Percentiles rank a stretch among this genome's conserved stretches.
Conservation (phyloP, 2,888 invertebrate species). For the Drosophila kambysellisi region DNA sequence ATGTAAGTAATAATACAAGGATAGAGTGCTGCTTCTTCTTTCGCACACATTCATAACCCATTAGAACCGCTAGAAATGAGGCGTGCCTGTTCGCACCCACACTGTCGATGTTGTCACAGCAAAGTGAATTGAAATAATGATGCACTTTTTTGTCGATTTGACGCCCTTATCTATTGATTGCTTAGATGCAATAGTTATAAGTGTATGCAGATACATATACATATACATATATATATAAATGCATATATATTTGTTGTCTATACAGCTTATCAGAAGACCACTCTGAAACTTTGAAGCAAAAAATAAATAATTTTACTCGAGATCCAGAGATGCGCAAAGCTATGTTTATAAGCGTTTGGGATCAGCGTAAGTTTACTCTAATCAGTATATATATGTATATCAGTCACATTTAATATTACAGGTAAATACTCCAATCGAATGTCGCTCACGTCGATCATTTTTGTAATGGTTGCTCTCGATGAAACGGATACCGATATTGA, state of each 20-base stretch:
- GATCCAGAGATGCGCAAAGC: constrained; percentile 55
- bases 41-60: too few species aligned
- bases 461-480: constrained; percentile 75
- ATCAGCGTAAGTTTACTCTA: constrained; percentile 74
- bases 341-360: constrained; percentile 76
- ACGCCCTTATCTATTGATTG: too few species aligned
- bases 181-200: not conserved
- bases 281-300: constrained; percentile 41
- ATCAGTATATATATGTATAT: not conserved
- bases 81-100: too few species aligned
- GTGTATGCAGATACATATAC: not conserved
- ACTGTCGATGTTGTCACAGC: too few species aligned
- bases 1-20: constrained; percentile 35
- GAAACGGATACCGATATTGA: constrained; percentile 47
- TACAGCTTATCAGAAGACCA: constrained; percentile 63
- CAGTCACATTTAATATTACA: constrained; percentile 30
- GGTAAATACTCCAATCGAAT: constrained; percentile 82
- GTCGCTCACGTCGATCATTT: constrained; percentile 79
- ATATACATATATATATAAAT: too few species aligned
- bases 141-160: too few species aligned
- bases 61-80: too few species aligned
- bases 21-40: too few species aligned
- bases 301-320: constrained; percentile 68
- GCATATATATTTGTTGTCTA: not conserved
- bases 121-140: too few species aligned